Evolutionary conservation across 92 coral and sea anemone species (phyloP).

Genomic region (Micromussa lordhowensis): DNA sequence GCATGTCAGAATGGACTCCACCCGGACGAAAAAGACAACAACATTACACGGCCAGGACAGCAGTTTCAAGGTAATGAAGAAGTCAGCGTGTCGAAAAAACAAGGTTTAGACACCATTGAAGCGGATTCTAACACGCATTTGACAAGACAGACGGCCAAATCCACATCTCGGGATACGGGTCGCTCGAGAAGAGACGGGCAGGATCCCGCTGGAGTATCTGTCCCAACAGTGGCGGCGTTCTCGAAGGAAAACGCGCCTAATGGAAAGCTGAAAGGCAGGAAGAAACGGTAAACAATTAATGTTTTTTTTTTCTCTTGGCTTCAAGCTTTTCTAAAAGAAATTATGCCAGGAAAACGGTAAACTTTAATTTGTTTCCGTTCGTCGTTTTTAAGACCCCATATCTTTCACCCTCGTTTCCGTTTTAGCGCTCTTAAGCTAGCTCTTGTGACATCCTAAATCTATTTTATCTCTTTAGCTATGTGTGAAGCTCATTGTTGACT

Average conservation of each 20-base stretch:
- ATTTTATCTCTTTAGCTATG: neutral
- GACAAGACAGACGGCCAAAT: neutral
- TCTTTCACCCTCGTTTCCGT: neutral
- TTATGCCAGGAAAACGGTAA: neutral
- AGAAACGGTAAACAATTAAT: slow-evolving; percentile 15
- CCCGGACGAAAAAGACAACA: neutral
- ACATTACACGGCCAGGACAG: neutral
- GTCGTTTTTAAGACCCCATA: neutral
- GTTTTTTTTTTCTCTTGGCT: neutral
- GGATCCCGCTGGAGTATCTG: neutral
- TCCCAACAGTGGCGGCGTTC: neutral
- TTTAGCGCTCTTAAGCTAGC: too few relatives aligned
- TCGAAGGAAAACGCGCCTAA: slow-evolving; percentile 13
- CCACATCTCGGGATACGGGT: neutral
- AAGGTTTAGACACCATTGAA: neutral
- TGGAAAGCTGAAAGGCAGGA: neutral
- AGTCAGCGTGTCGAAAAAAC: neutral
- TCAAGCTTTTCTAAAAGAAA: neutral
- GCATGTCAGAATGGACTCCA: neutral
- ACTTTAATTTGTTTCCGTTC: neutral
- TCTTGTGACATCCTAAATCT: neutral
- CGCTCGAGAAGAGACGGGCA: slow-evolving; percentile 1
- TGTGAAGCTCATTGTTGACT: neutral
- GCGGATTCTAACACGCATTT: neutral
- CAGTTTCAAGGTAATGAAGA: neutral